Conservation (phyloP, 2,888 invertebrate species). For the Choristoneura rosaceana region DNA sequence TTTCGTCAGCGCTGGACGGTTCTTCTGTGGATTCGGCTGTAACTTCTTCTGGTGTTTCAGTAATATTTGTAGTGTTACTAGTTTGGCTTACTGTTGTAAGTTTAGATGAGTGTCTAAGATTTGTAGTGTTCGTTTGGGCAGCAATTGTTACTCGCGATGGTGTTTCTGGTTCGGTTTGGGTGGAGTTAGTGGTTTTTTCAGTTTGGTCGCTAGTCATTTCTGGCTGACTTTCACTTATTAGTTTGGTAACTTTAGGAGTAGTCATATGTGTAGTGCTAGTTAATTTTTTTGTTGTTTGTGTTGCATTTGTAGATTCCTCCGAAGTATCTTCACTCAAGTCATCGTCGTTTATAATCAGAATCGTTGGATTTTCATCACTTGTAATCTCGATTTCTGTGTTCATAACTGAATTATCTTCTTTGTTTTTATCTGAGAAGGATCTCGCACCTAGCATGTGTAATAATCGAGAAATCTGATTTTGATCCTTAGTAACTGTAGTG, state of each 20-base stretch:
- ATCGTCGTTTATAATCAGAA: constrained; percentile 54
- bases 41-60: neutral
- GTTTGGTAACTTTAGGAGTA: neutral
- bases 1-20: neutral
- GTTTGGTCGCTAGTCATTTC: neutral
- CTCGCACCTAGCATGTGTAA: constrained; percentile 1
- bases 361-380: constrained; percentile 48
- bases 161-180: neutral
- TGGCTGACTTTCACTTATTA: neutral
- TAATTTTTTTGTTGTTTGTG: neutral
- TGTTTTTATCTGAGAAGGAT: neutral
- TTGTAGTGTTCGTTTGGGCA: neutral
- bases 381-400: constrained; percentile 5
- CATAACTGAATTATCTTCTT: constrained; percentile 13
- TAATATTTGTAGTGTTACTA: neutral
- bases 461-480: neutral
- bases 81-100: neutral
- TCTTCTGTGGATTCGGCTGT: neutral
- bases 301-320: neutral
- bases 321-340: constrained; percentile 8
- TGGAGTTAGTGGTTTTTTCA: neutral
- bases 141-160: neutral
- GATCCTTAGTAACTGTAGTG: neutral
- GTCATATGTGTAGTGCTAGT: neutral
- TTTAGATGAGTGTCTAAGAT: neutral